Base-by-base conservation (phyloP, 2,113 vertebrate species). In the Spilogale gracilis region DNA sequence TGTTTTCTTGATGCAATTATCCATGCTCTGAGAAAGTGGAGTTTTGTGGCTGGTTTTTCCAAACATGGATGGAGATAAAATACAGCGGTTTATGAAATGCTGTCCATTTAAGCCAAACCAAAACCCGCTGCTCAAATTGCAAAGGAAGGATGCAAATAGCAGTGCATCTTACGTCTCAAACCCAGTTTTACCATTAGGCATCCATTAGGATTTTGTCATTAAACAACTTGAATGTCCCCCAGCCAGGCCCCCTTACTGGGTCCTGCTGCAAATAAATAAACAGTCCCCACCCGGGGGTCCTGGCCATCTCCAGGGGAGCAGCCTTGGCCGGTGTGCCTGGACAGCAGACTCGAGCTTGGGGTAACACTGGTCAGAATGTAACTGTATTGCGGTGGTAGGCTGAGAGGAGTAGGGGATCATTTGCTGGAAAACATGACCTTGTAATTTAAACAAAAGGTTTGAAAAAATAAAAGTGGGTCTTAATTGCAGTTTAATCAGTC, bases 381-480 rank as follows among this genome's bases (percentile, higher is more conserved):
- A 98, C 98, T 97, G 98, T 95, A 91, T 97, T 98, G 94, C 78
- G 94, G 96, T 87, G 76, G 94, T 84, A 86, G 96, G 83, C 78
- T 94, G 96, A 96, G 95, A 95, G 98, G 96, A 98, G 95, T 94
- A 94, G 87, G 3, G n/a, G 97, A 98, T 98, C 92, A 92, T 95
- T 98, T 97, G 50, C 97, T 98, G 85, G 94, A 96, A 98, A 98
- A 98, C 97, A 98, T 91, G 97, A 98, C 98, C 98, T 99, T 99
- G 98, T 98, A 98, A 98, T 98, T 98, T 98, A 98, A 98, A 98
- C 98, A 98, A 98, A 98, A 98, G 98, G 6, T 96, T 97, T 87
- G 97, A 96, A 97, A 98, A 98, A 98, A 98, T 98, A 97, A 98
- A 98, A 98, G 97, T 97, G 93, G 90, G 85, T 97, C 98, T 98